These are phyloP conservation scores for Macrocentrus cingulum DNA, from an alignment of 1,140 invertebrate genomes.

Conservation along the genomic window DNA sequence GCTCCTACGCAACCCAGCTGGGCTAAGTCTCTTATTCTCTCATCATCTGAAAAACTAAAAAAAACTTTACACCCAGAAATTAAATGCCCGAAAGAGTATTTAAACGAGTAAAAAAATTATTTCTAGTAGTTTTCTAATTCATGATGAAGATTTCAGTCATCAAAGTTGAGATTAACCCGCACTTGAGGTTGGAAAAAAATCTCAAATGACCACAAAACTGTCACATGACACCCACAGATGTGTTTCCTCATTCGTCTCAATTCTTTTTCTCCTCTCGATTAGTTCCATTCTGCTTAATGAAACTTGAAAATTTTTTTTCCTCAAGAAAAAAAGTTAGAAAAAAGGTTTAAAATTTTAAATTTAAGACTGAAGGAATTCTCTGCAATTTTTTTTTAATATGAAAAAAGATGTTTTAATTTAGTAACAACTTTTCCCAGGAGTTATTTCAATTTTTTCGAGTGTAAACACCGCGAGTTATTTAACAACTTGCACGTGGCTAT, in stretches of 20 bases:
- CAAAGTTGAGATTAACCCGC: too few relatives aligned
- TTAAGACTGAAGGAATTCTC: background rate
- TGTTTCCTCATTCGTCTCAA: background rate
- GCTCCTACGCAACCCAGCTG: constrained; percentile 9
- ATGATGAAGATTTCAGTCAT: too few relatives aligned
- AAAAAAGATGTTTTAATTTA: too few relatives aligned
- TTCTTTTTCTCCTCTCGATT: background rate
- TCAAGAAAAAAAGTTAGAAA: background rate
- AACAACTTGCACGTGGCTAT: background rate
- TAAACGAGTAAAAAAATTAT: too few relatives aligned
- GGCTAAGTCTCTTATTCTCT: background rate
- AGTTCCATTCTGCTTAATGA: background rate
- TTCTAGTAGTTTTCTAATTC: too few relatives aligned
- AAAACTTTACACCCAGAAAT: background rate
- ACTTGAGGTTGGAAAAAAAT: background rate
- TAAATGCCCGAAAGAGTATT: too few relatives aligned
- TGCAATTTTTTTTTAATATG: too few relatives aligned
- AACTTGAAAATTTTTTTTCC: background rate
- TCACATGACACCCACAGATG: background rate
- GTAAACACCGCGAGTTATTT: background rate
- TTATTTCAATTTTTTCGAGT: background rate
- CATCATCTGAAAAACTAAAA: too few relatives aligned
- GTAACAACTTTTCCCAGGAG: too few relatives aligned
- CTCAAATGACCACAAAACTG: background rate
- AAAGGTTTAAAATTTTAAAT: background rate